Evolutionary conservation across 2,888 invertebrate species (phyloP).

Genomic region (Papilio elwesi): DNA sequence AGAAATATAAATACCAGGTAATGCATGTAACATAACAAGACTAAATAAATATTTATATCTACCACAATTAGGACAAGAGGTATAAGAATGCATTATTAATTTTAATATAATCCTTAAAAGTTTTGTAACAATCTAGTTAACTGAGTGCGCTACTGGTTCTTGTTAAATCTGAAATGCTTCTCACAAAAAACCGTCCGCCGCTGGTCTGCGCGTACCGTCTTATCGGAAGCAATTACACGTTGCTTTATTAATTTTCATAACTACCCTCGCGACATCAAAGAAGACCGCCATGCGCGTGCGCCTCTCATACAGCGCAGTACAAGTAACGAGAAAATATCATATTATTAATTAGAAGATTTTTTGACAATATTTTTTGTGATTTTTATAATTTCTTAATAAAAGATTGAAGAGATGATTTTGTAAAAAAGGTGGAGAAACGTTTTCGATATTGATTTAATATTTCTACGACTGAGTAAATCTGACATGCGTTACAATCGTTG

Average conservation of each 20-base stretch:
- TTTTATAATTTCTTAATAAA: too few relatives aligned
- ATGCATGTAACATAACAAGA: too few relatives aligned
- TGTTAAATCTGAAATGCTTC: constrained; percentile 51
- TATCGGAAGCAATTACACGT: constrained; percentile 83
- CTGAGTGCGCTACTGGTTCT: constrained; percentile 37
- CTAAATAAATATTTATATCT: not conserved
- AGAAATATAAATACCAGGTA: too few relatives aligned
- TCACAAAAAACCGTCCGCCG: constrained; percentile 52
- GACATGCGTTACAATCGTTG: too few relatives aligned
- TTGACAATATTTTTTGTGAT: too few relatives aligned
- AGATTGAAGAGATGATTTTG: too few relatives aligned
- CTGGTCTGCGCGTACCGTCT: constrained; percentile 58
- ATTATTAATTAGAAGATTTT: too few relatives aligned
- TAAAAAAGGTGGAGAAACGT: too few relatives aligned
- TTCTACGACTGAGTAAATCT: too few relatives aligned
- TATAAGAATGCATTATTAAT: not conserved
- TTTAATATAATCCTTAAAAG: not conserved
- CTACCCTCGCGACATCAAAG: constrained; percentile 81
- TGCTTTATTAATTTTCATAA: constrained; percentile 83
- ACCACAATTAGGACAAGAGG: not conserved
- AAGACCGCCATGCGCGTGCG: constrained; percentile 65
- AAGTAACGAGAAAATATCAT: constrained; percentile 48
- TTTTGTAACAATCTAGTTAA: not conserved
- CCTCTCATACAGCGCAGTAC: constrained; percentile 49
- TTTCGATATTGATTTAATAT: too few relatives aligned